Base-by-base conservation (phyloP, 2,888 invertebrate genomes). In the Portevinia maculata region DNA sequence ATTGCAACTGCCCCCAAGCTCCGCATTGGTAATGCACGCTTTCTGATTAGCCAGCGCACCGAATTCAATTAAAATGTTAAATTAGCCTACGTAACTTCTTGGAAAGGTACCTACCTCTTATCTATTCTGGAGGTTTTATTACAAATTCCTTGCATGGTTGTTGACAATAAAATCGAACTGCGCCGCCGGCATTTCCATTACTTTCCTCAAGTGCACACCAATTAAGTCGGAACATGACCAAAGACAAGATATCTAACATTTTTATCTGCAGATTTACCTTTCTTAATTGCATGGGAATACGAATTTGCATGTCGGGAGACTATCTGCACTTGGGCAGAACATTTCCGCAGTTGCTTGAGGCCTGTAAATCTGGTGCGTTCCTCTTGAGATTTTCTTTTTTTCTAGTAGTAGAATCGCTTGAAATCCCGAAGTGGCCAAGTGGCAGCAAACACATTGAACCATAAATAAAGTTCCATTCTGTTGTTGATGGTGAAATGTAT, bases 201-300 rank as follows among this genome's bases (percentile, higher is more conserved):
- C 44, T 32, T 41, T 53, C 28, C 50, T 55, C 55, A 79, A 75
- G 74, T 55, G 75, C 34, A 55, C 24, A 57, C 28, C 81, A 81
- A 81, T 81, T 81, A 76, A 76, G 70, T 46, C 21, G 59, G 39
- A 69, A 57, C 75, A 57, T 62, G 55, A 32, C 55, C 55, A 24
- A 9, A 30, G 41, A 81, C 57, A 81, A 69, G 75, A 55, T 75
- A 81, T 69, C 79, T 70, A 70, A 76, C 70, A 48, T 55, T 76
- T 76, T 70, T 70, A 69, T 76, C 76, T 76, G 11, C 64, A 64
- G 59, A 70, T 70, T 53, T 76, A 76, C 57, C 62, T 59, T 52
- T 62, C 62, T 44, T 62, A 81, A 81, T 81, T 70, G 76, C 30
- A 28, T 57, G 48, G n/a, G 19, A 62, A 59, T 74, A 17, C n/a